phyloP scores from a whole-genome alignment of 2,888 invertebrate species.

The Ennomos erosarius region DNA sequence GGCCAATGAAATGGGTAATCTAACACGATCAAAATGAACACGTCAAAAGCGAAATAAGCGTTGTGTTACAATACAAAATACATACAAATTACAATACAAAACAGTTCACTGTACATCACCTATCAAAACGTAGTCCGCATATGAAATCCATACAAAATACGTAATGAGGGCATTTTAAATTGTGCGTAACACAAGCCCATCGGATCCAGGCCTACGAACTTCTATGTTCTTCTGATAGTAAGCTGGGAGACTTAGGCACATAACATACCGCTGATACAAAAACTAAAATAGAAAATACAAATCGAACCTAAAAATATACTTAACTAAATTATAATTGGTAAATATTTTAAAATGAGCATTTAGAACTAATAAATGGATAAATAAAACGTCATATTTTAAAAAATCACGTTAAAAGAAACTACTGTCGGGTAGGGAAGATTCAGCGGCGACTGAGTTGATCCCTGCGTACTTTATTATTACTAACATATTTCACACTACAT shows the following conservation, averaged over 20 bases:
- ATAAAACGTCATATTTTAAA: conserved; percentile 73
- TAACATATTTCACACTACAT: conserved; percentile 72
- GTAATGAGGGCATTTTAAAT: conserved; percentile 53
- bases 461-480: conserved; percentile 63
- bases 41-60: conserved; percentile 44
- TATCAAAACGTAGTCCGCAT: conserved; percentile 36
- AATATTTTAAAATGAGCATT: conserved; percentile 83
- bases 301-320: conserved; percentile 71
- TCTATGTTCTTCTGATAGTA: conserved; percentile 58
- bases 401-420: conserved; percentile 71
- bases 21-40: conserved; percentile 35
- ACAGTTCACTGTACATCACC: conserved; percentile 46
- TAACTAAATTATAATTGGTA: conserved; percentile 77
- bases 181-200: conserved; percentile 71
- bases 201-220: conserved; percentile 28
- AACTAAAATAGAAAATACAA: conserved; percentile 58
- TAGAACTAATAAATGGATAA: conserved; percentile 77
- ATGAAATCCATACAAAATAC: conserved; percentile 35
- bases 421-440: conserved; percentile 43
- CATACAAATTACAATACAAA: conserved; percentile 33
- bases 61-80: conserved; percentile 32
- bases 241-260: conserved; percentile 63
- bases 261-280: conserved; percentile 48
- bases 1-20: conserved; percentile 30
- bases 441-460: conserved; percentile 65